Conservation (phyloP, 2,888 invertebrate species). For the Amiota minor region DNA sequence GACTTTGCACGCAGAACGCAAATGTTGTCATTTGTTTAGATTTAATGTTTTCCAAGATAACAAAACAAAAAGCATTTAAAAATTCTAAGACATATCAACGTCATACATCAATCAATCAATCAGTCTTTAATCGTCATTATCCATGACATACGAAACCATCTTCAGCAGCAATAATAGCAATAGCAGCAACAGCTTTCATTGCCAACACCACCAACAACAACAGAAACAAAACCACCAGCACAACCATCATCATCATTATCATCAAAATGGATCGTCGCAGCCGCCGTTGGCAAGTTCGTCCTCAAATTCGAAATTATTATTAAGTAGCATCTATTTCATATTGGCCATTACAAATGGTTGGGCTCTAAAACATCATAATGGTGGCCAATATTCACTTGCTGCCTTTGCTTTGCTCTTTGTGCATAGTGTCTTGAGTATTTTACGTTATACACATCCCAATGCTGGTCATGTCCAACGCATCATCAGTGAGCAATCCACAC, state of each 20-base stretch:
- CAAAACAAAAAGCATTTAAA: no score
- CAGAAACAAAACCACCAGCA: no score
- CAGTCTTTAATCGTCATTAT: no score
- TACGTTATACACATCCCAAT: constrained; percentile 60
- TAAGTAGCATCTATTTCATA: constrained; percentile 56
- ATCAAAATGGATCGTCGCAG: not conserved
- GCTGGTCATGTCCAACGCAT: constrained; percentile 54
- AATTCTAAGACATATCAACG: no score
- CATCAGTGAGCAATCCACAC: constrained; percentile 52
- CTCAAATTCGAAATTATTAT: constrained; percentile 43
- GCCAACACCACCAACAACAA: no score
- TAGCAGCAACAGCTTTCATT: no score
- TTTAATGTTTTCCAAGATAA: no score
- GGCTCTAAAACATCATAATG: constrained; percentile 54
- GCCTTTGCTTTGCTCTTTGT: constrained; percentile 56
- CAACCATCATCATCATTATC: not conserved
- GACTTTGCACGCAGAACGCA: no score
- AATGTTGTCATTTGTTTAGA: no score
- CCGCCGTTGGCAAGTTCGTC: constrained; percentile 5
- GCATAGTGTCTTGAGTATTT: constrained; percentile 54
- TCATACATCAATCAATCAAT: no score
- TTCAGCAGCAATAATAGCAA: no score
- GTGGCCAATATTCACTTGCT: constrained; percentile 44
- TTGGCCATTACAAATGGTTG: constrained; percentile 55
- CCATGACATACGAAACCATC: no score